Conservation (phyloP, 2,797 vertebrate species). For the Chelonia mydas region DNA sequence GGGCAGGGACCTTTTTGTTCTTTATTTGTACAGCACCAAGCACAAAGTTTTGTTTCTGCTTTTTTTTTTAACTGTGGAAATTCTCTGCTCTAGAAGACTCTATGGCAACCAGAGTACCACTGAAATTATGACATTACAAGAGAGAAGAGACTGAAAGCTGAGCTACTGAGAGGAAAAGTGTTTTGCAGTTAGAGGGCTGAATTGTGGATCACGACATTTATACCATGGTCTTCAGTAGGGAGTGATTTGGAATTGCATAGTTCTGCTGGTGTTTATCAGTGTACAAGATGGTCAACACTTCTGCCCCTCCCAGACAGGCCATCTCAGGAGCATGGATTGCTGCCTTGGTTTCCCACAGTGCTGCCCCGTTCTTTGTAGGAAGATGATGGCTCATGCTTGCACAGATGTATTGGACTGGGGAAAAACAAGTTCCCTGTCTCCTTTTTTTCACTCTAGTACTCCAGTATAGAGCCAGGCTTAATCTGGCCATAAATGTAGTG, state of each 20-base stretch:
- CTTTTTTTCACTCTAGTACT: background rate
- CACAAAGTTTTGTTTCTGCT: background rate
- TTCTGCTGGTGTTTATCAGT: background rate
- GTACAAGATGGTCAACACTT: background rate
- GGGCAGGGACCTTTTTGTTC: background rate
- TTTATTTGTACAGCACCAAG: background rate
- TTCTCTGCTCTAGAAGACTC: background rate
- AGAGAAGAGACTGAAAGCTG: background rate
- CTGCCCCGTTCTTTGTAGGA: background rate
- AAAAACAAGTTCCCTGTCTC: background rate
- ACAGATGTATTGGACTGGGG: background rate
- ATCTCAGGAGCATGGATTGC: rapidly evolving
- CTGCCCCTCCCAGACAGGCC: background rate
- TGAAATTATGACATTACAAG: background rate
- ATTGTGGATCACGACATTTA: background rate
- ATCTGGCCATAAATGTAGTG: background rate
- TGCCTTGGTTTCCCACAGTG: rapidly evolving
- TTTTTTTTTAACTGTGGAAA: background rate
- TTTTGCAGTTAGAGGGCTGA: background rate
- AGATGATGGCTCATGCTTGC: background rate
- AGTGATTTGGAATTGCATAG: background rate
- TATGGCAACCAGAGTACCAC: background rate
- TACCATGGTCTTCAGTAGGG: background rate
- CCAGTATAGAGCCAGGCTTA: background rate
- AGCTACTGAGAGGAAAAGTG: background rate